Conservation (phyloP, 2,888 invertebrate species). For the Philaethria dido region DNA sequence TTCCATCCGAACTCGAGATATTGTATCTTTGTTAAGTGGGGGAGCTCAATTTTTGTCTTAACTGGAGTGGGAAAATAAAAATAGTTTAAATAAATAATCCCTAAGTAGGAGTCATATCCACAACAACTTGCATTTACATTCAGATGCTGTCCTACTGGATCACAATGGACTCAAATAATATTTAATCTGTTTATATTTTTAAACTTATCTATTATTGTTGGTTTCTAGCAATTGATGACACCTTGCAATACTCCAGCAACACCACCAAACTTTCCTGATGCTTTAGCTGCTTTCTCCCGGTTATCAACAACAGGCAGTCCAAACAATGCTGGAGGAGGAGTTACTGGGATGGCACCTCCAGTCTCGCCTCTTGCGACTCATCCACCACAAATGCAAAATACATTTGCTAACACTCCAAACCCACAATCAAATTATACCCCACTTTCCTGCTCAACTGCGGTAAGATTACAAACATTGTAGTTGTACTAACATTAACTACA, state of each 20-base stretch:
- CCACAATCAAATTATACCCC: constrained; percentile 71
- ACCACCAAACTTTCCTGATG: constrained; percentile 96
- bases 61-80: too few relatives aligned
- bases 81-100: too few relatives aligned
- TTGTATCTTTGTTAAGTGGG: too few relatives aligned
- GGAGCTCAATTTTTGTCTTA: too few relatives aligned
- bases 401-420: constrained; percentile 68
- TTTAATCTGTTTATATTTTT: background rate
- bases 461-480: constrained; percentile 51
- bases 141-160: too few relatives aligned
- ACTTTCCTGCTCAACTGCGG: constrained; percentile 78
- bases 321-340: constrained; percentile 63
- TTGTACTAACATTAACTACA: background rate
- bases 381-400: constrained; percentile 67
- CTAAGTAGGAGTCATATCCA: too few relatives aligned
- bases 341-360: constrained; percentile 62
- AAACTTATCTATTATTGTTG: background rate
- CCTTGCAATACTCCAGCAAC: constrained; percentile 98
- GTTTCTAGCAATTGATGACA: constrained; percentile 89
- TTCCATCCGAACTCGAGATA: too few relatives aligned
- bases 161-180: background rate
- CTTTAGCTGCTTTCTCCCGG: constrained; percentile 93
- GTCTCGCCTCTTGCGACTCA: constrained; percentile 76
- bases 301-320: constrained; percentile 88
- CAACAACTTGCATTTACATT: too few relatives aligned